phyloP scores from a whole-genome alignment of 1,140 invertebrate genomes.

The Nebria ingens region DNA sequence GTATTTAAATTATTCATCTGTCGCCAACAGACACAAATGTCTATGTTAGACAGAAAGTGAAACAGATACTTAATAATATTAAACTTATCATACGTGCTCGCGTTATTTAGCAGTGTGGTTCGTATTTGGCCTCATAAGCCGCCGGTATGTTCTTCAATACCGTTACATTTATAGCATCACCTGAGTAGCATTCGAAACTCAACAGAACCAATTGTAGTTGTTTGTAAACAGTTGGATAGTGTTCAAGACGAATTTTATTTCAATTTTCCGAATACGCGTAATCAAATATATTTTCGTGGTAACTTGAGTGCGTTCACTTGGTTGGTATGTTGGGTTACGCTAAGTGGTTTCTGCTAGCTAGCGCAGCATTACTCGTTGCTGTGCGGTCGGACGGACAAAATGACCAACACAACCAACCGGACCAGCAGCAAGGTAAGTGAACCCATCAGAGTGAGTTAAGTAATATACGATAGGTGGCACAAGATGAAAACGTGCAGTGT shows the following conservation, averaged over 20 bases:
- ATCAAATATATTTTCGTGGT: no score
- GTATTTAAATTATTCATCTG: neutral
- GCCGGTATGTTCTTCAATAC: neutral
- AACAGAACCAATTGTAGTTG: neutral
- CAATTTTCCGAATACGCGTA: no score
- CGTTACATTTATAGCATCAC: no score
- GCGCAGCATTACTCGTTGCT: slow-evolving; percentile 34
- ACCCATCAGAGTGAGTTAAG: neutral
- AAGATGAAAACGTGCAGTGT: no score
- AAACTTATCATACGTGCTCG: neutral
- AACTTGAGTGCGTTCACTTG: no score
- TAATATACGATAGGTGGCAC: neutral
- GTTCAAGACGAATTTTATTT: no score
- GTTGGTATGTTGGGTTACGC: slow-evolving; percentile 31
- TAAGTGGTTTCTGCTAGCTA: slow-evolving; percentile 38
- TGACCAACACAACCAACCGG: slow-evolving; percentile 38
- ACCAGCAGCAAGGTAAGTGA: slow-evolving; percentile 30
- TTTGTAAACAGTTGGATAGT: neutral
- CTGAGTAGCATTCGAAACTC: no score
- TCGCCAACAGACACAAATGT: neutral
- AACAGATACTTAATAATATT: no score
- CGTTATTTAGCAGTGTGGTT: neutral
- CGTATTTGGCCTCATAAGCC: no score
- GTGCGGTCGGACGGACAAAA: slow-evolving; percentile 40
- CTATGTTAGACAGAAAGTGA: neutral